Evolutionary conservation across 2,113 vertebrate species (phyloP), one percentile per base, ranked within the genome.

Genomic region (Python bivittatus): DNA sequence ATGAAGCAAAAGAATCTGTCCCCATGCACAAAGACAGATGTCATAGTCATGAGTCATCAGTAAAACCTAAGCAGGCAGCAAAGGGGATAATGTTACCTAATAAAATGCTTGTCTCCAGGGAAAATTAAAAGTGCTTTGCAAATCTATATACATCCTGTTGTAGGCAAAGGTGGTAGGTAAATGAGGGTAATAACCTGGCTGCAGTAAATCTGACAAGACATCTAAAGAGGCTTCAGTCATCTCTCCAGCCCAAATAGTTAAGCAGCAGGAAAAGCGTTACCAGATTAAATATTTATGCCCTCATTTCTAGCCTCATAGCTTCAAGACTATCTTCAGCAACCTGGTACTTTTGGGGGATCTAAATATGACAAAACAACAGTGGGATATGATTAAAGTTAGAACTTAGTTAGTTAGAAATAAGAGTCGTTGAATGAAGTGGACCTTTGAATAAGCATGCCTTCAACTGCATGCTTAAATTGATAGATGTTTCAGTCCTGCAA

Each of bases 161-260:
- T 61, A 85, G 1, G 53, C 88, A 92, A 93, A 93, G 92, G 92
- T 91, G 88, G 20, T 33, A 57, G 12, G 90, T 92, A 96, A 92
- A 94, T 83, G 68, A 95, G 95, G 86, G 88, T 90, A 95, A 95
- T 95, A 94, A 93, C 96, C 20, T 93, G 68, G 12, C 93, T 90
- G 79, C 86, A 87, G n/a, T 92, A 12, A 87, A 94, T 90, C 88
- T 94, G 91, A 94, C 91, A 92, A 93, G 87, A 89, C 72, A 93
- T 93, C 94, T 94, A 90, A 94, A 91, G 6, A 44, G 33, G n/a
- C 33, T 22, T 88, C 85, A 88, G 61, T 52, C 68, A n/a, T 44
- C 91, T 42, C 79, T 23, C 60, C 9, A 79, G 42, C 56, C 52
- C 61, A 87, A 68, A 95, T 90, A 91, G 85, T 92, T 93, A 89